Percentiles rank a stretch among this genome's conserved stretches.
These are phyloP conservation scores for Platanista minor DNA, from an alignment of 2,113 vertebrate genomes.

Conservation along the genomic window DNA sequence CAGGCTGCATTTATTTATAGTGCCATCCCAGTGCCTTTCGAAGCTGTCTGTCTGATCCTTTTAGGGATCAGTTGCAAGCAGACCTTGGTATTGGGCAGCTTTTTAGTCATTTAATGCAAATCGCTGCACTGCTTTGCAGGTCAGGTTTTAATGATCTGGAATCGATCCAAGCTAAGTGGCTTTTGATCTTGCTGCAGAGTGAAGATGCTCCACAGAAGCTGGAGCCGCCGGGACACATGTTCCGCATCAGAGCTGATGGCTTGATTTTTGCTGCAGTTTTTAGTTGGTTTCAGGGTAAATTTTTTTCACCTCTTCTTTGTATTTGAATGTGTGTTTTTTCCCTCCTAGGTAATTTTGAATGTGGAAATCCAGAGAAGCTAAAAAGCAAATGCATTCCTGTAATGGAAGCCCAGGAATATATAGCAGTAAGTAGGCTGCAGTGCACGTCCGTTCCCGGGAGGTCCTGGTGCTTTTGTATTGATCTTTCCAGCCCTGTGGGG, in stretches of 20 bases:
- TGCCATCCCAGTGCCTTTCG: neutral
- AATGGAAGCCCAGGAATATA: conserved; percentile 77
- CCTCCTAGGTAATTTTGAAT: conserved; percentile 84
- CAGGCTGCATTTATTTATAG: conserved; percentile 62
- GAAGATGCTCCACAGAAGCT: conserved; percentile 39
- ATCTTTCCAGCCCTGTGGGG: neutral
- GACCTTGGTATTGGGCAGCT: conserved; percentile 65
- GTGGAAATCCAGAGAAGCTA: conserved; percentile 84
- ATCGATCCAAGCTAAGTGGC: conserved; percentile 73
- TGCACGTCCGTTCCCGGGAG: neutral
- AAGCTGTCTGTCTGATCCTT: conserved; percentile 54
- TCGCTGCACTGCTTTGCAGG: conserved; percentile 68
- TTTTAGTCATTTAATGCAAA: conserved; percentile 70
- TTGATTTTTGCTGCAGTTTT: conserved; percentile 49
- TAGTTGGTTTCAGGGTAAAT: neutral
- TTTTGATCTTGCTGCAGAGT: conserved; percentile 64
- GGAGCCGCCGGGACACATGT: conserved; percentile 32
- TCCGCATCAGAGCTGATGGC: conserved; percentile 53
- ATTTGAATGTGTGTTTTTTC: conserved; percentile 40
- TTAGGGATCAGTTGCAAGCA: conserved; percentile 67
- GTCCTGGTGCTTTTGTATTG: neutral
- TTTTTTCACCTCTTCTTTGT: neutral
- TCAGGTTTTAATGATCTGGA: conserved; percentile 73
- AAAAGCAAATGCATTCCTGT: conserved; percentile 86
- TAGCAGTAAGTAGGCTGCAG: conserved; percentile 79